phyloP scores from a whole-genome alignment of 1,140 invertebrate genomes.

The Anadara kagoshimensis region DNA sequence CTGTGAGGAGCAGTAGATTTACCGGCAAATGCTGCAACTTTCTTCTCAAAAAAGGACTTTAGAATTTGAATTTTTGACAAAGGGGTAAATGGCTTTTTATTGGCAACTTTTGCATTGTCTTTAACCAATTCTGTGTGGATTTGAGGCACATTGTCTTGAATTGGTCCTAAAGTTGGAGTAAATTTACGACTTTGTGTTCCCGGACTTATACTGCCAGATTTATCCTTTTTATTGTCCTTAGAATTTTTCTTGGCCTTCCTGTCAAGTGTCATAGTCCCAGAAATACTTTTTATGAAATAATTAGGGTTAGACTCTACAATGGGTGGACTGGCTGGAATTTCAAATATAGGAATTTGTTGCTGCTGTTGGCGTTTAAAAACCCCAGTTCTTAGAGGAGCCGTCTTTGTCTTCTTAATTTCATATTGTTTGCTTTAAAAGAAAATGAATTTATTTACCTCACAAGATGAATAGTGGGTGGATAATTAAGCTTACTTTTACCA shows the following conservation, averaged over 20 bases:
- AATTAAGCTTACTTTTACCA: too few relatives aligned
- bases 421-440: conserved; percentile 21
- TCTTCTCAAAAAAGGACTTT: conserved; percentile 68
- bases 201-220: conserved; percentile 36
- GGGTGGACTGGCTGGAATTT: conserved; percentile 42
- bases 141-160: conserved; percentile 19
- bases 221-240: conserved; percentile 16
- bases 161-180: conserved; percentile 32
- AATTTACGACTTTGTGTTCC: conserved; percentile 23
- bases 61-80: conserved; percentile 67
- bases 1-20: conserved; percentile 34
- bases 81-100: conserved; percentile 30
- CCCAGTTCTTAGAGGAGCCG: conserved; percentile 47
- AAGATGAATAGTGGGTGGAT: too few relatives aligned
- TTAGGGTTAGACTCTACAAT: conserved; percentile 37
- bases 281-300: conserved; percentile 63
- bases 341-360: conserved; percentile 3
- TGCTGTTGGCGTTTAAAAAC: too few relatives aligned
- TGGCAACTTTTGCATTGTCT: background rate
- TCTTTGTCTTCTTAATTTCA: conserved; percentile 66
- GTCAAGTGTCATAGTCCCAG: conserved; percentile 65
- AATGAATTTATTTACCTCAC: conserved; percentile 1
- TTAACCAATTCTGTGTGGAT: conserved; percentile 14
- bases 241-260: conserved; percentile 28
- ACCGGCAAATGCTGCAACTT: conserved; percentile 56